Evolutionary conservation across 2,888 invertebrate species (phyloP), one percentile per base, ranked within the genome.

Genomic region (Tinea trinotella): DNA sequence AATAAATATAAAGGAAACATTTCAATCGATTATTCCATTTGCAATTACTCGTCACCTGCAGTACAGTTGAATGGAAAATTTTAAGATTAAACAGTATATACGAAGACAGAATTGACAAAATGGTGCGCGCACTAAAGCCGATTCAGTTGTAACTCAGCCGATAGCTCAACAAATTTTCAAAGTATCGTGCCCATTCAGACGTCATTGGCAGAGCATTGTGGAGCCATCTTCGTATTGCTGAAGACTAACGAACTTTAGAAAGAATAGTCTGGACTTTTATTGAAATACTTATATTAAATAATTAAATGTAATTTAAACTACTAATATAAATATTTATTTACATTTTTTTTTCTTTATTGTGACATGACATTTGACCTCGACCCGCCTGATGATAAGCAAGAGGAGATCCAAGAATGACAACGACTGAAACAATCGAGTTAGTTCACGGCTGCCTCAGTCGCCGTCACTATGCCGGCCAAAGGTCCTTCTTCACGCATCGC

Each of bases 41-140:
- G 72, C 82, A 84, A 85, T 85, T 84, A 83, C 81, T 83, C 83
- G 78, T 81, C 76, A 81, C 70, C 68, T 80, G 80, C 80, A 82
- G 80, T 84, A 81, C 82, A 76, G 70, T 64, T 83, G 83, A 83
- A 85, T 85, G 72, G 75, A 65, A 59, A 65, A 64, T 72, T 77
- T 50, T 50, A 50, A 50, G 82, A 82, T 82, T 82, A 80, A 80
- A 80, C 75, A 76, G 78, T 79, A 76, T 71, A 66, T 62, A 62
- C 63, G 64, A 64, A 64, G 83, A 80, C 82, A 79, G 75, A 72
- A 72, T 76, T 83, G 84, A 85, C 83, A 84, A 85, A 85, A 81
- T 70, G 78, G 64, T 71, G 76, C 77, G 72, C 74, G 64, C 60
- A 74, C 74, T 77, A 20, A 35, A 19, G n/a, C 67, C 64, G 67